Evolutionary conservation across 37 sponge, comb jelly and placozoan species (phyloP), one percentile per base, ranked within the genome.

Genomic region (Cliona cf. orientalis): DNA sequence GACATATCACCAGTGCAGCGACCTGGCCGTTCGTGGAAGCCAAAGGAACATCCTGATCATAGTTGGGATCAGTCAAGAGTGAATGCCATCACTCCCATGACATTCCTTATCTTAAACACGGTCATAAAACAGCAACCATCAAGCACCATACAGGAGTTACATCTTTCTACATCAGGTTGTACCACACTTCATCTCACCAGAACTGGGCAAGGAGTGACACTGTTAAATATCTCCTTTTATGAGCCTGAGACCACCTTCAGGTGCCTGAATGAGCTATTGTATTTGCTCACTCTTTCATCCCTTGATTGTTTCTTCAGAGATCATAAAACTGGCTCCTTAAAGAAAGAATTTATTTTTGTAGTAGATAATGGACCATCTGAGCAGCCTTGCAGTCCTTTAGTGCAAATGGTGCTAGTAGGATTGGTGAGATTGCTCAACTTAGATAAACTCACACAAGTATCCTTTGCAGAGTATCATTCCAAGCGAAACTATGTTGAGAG

Each of bases 121-220:
- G 32, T 4, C 17, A 5, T 33, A n/a, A 65, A n/a, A 5, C 19
- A 65, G 32, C 19, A 19, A 34, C 26, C 66, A 65, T 65, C 14
- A 2, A 65, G 66, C 6, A 65, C 66, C 3, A 6, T 65, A 29
- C 6, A 34, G 36, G 19, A 19, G 19, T 21, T 33, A 2, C 5
- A 22, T 6, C 11, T 61, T 61, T 5, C 11, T 25, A 25, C 23
- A 23, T 23, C 45, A 22, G 29, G 42, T 71, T 42, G 22, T 26
- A n/a, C 45, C 71, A 23, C 26, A n/a, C 25, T 71, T 14, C 31
- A 46, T 7, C 12, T 72, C 26, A 74, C 74, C 5, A 33, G 74
- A 56, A 57, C 74, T 34, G 74, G 74, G 19, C 74, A 74, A 74
- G 58, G n/a, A n/a, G 56, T 74, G 28, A 74, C 56, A 35, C 74